Percentiles rank a stretch among this genome's conserved stretches.
Evolutionary conservation across 2,888 invertebrate genomes (phyloP).

Genomic region (Anoplius nigerrimus): DNA sequence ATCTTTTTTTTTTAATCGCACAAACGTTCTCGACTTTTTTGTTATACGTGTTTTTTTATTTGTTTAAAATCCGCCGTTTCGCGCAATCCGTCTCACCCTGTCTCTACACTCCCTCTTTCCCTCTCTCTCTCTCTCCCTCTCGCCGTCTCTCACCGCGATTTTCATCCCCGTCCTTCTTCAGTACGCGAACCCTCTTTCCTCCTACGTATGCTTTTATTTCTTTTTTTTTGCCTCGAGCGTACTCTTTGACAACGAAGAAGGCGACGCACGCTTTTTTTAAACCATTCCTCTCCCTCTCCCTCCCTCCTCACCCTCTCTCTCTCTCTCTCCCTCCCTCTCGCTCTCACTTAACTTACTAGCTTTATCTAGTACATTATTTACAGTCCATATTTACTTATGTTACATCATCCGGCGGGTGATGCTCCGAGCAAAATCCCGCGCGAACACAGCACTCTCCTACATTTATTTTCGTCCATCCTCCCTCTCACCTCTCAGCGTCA

Average conservation of each 20-base stretch:
- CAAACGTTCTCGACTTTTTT: slow-evolving; percentile 2
- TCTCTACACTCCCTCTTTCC: slow-evolving; percentile 18
- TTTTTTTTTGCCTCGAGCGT: slow-evolving; percentile 19
- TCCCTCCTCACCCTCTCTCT: slow-evolving; percentile 42
- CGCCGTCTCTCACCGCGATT: slow-evolving; percentile 5
- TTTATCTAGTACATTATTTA: slow-evolving; percentile 74
- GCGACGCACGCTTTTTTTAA: slow-evolving; percentile 58
- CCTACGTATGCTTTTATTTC: slow-evolving; percentile 21
- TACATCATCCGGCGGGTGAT: slow-evolving; percentile 72
- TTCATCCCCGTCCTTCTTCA: slow-evolving; percentile 22
- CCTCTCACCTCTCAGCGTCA: no score
- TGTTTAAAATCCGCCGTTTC: no score
- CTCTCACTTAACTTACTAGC: slow-evolving; percentile 66
- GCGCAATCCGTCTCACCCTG: slow-evolving; percentile 35
- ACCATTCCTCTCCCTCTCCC: background rate
- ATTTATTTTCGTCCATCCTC: slow-evolving; percentile 14
- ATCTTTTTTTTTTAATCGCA: slow-evolving; percentile 30
- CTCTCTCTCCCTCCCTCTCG: slow-evolving; percentile 38
- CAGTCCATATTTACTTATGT: slow-evolving; percentile 75
- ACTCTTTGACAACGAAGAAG: slow-evolving; percentile 24
- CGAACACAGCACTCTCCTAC: slow-evolving; percentile 64
- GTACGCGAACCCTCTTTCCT: slow-evolving; percentile 30
- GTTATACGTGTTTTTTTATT: no score
- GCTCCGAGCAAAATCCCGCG: slow-evolving; percentile 66
- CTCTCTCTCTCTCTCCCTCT: slow-evolving; percentile 31